Evolutionary conservation across 2,888 invertebrate genomes (phyloP).

Genomic region (Teleiodes luculella): DNA sequence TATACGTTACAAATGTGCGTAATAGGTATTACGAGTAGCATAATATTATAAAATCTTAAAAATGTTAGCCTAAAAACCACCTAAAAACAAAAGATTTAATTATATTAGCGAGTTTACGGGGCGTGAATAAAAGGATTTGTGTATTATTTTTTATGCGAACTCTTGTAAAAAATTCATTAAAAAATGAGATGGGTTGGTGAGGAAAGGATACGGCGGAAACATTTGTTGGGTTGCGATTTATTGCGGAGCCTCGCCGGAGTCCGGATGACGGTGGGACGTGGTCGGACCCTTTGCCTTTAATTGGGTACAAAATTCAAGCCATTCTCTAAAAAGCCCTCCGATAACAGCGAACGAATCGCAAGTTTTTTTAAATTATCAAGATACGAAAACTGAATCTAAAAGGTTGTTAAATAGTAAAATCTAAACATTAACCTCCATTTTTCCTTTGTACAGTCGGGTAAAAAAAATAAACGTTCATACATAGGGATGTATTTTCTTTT

Average conservation of each 20-base stretch:
- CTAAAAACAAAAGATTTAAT: slow-evolving; percentile 7
- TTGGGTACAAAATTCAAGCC: slow-evolving; percentile 74
- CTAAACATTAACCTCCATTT: no score
- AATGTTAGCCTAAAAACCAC: not conserved
- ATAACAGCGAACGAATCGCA: slow-evolving; percentile 37
- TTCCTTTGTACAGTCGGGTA: not conserved
- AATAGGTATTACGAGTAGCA: not conserved
- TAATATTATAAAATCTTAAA: not conserved
- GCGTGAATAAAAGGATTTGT: not conserved
- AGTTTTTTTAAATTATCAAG: no score
- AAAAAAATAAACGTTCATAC: not conserved
- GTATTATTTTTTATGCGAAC: slow-evolving; percentile 27
- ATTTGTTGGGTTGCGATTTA: slow-evolving; percentile 73
- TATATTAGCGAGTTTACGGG: slow-evolving; percentile 7
- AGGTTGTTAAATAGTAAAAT: no score
- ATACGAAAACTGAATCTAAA: no score
- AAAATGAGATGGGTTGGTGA: slow-evolving; percentile 30
- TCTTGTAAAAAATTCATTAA: slow-evolving; percentile 18
- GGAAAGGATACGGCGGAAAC: slow-evolving; percentile 56
- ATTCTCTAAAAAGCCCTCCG: slow-evolving; percentile 58
- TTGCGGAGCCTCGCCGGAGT: slow-evolving; percentile 47
- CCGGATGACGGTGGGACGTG: slow-evolving; percentile 57
- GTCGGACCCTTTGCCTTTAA: slow-evolving; percentile 67
- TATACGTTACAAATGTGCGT: slow-evolving; percentile 4
- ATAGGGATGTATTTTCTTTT: no score